Percentiles rank a stretch among this genome's conserved stretches.
Conservation (phyloP, 1,140 invertebrate genomes). For the Agrypnia vestita region DNA sequence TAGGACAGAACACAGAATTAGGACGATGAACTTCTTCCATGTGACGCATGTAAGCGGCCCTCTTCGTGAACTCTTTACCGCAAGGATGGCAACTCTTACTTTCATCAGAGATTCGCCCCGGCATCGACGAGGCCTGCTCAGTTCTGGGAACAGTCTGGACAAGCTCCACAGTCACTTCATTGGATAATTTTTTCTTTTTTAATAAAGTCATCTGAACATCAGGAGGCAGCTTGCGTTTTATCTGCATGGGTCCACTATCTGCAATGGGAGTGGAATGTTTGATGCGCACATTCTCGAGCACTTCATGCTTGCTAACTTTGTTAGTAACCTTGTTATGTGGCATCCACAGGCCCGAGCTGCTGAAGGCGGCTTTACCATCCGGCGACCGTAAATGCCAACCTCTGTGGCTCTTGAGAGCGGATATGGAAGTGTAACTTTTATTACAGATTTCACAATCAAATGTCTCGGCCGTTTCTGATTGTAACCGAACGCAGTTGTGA, state of each 20-base stretch:
- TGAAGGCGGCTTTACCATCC: conserved; percentile 72
- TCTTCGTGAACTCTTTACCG: conserved; percentile 75
- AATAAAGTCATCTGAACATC: conserved; percentile 71
- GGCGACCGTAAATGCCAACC: conserved; percentile 76
- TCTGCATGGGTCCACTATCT: conserved; percentile 61
- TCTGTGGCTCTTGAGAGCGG: conserved; percentile 75
- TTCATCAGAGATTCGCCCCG: conserved; percentile 56
- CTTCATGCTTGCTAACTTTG: conserved; percentile 71
- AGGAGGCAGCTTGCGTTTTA: conserved; percentile 69
- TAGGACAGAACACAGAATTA: conserved; percentile 69
- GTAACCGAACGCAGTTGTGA: conserved; percentile 68
- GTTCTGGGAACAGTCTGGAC: conserved; percentile 63
- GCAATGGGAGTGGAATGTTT: conserved; percentile 61
- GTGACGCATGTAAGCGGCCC: conserved; percentile 72
- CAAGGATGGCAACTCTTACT: conserved; percentile 76
- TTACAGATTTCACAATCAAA: conserved; percentile 75
- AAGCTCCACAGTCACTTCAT: conserved; percentile 67
- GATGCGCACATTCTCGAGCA: conserved; percentile 64
- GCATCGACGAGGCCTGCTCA: conserved; percentile 42
- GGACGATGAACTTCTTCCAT: conserved; percentile 72
- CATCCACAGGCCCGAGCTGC: conserved; percentile 72
- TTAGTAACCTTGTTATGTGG: conserved; percentile 71
- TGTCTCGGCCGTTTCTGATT: conserved; percentile 65
- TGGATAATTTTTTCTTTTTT: conserved; percentile 70
- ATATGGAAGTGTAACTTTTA: conserved; percentile 74